Base-by-base conservation (phyloP, 2,888 invertebrate species). In the Parapristionchus giblindavisi region DNA sequence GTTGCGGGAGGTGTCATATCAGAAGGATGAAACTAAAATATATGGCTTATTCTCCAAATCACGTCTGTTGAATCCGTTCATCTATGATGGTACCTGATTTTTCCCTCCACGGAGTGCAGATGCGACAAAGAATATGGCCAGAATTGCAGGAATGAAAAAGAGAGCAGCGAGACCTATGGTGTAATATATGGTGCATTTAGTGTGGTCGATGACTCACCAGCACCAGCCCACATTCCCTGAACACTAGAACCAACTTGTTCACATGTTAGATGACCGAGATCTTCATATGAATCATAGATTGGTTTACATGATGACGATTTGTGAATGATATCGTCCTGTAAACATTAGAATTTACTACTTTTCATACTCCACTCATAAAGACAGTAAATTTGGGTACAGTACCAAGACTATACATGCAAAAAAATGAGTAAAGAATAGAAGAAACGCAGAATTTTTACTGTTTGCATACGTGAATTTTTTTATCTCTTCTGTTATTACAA, bases 141-240 rank as follows among this genome's bases (percentile, higher is more conserved):
- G 40, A 17, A 63, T 43, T 27, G 63, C 43, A 11, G 63, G 63
- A 3, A 63, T n/a, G 40, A 63, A 63, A 29, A 63, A 63, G 8
- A 63, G 63, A 24, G 63, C 63, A 17, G 63, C 63, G 40, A 63
- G 43, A 27, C 63, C 63, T 63, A 27, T 24, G 38, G 11, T 14
- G 5, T 38, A 56, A 43, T 43, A 14, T 14, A 43, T 43, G 8
- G 17, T 43, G 43, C 17, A 17, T 14, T 43, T 17, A 43, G 8
- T 43, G 11, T 43, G 8, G 8, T 43, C 43, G 17, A 8, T 43
- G 17, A 34, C 61, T 17, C 3, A 63, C 63, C 63, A 17, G 63
- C 63, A 24, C 40, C 63, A 40, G 63, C 63, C 63, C 63, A 63
- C 43, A 43, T 43, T 63, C 63, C 63, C 63, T 63, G 63, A 6